Evolutionary conservation across 2,797 vertebrate genomes (phyloP).

Genomic region (Sebastes jordani): DNA sequence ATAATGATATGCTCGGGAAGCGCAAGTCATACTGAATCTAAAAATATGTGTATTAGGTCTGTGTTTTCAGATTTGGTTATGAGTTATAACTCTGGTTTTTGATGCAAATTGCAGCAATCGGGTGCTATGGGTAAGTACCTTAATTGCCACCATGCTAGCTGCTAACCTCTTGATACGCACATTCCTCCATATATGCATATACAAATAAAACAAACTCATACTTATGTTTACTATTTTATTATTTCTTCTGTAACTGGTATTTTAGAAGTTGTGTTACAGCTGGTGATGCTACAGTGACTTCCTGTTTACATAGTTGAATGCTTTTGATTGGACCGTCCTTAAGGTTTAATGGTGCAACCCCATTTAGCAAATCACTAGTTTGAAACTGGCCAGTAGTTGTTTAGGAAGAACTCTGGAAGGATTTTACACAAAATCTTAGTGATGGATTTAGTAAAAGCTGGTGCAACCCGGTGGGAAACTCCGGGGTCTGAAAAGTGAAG

Average conservation of each 20-base stretch:
- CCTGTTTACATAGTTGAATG: not conserved
- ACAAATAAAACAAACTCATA: not conserved
- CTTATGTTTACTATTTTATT: not conserved
- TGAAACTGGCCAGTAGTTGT: not conserved
- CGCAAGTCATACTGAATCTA: not conserved
- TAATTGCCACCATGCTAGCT: not conserved
- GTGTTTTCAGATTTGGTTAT: not conserved
- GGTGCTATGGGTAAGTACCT: not conserved
- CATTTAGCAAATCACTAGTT: not conserved
- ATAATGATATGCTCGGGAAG: not conserved
- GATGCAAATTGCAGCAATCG: not conserved
- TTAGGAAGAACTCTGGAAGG: not conserved
- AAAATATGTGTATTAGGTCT: not conserved
- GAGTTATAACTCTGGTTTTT: not conserved
- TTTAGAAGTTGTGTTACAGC: not conserved
- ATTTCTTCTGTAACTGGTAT: not conserved
- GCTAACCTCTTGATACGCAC: not conserved
- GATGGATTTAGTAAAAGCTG: not conserved
- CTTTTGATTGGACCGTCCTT: not conserved
- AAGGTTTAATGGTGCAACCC: not conserved
- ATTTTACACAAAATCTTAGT: not conserved
- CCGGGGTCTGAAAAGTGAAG: no score
- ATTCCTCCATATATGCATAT: not conserved
- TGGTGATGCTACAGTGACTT: not conserved
- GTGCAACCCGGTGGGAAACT: not conserved